Evolutionary conservation across 2,797 vertebrate genomes (phyloP), one percentile per base, ranked within the genome.

Genomic region (Pygocentrus nattereri): DNA sequence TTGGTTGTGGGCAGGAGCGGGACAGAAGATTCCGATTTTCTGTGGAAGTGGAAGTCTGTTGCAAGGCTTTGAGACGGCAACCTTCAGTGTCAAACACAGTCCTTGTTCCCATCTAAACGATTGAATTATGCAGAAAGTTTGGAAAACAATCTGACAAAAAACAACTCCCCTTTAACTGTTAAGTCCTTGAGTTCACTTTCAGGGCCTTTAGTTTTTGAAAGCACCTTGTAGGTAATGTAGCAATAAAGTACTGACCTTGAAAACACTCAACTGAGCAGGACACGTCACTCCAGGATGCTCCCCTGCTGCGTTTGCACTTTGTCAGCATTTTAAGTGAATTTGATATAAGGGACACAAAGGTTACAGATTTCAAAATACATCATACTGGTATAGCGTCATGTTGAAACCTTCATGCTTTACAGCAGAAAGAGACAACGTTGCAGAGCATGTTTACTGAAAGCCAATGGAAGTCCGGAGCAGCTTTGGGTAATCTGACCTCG

Each of bases 281-380:
- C 34, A 44, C 11, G 10, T 23, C 19, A 41, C 38, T 44, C 34
- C 67, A 25, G 41, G 67, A 47, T 16, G 23, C 67, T 69, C 67
- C n/a, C 67, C 67, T 47, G 15, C 68, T 50, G 44, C 19, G 11
- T 30, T 50, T 50, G 41, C n/a, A 23, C 41, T 69, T 69, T 44
- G n/a, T 69, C 47, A 69, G 41, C 70, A 34, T 31, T 34, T 73
- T 31, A 7, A 34, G 50, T 58, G 18, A 38, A 15, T 74, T 38
- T 38, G 71, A 18, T 74, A 74, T 74, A 74, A 74, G 72, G 23
- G n/a, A 59, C n/a, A 44, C 52, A 56, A 54, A 74, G 50, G 70
- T 30, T 44, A 74, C 52, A 23, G 31, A 74, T 74, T 74, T 59
- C 72, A 25, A 23, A 74, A 74, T 11, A 16, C 13, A 10, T 59